These are phyloP conservation scores for Tromatobia lineatoria DNA, from an alignment of 2,888 invertebrate species.

Conservation along the genomic window DNA sequence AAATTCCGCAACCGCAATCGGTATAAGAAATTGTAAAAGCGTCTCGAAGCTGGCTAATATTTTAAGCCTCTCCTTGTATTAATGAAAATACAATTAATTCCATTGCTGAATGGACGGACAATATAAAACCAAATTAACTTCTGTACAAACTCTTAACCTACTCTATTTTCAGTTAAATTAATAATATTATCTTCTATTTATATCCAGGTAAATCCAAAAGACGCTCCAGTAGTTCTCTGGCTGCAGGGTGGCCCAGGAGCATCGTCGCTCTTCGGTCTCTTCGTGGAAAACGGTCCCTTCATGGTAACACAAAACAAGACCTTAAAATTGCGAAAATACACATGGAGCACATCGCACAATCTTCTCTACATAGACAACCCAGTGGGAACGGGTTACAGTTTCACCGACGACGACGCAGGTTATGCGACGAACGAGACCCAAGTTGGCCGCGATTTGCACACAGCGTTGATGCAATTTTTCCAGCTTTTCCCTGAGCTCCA, in stretches of 20 bases:
- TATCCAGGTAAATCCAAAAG: conserved; percentile 85
- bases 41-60: too few species aligned
- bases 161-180: too few species aligned
- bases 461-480: conserved; percentile 93
- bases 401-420: conserved; percentile 91
- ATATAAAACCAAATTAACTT: too few species aligned
- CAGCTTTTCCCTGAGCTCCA: conserved; percentile 92
- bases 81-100: too few species aligned
- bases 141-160: too few species aligned
- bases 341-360: conserved; percentile 93
- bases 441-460: conserved; percentile 93
- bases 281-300: conserved; percentile 94
- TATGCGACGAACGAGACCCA: conserved; percentile 93
- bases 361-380: conserved; percentile 97
- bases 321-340: conserved; percentile 89
- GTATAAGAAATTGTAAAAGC: too few species aligned
- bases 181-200: background rate
- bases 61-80: too few species aligned
- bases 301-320: conserved; percentile 86
- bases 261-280: conserved; percentile 92
- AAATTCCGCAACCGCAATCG: too few species aligned
- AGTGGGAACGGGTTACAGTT: conserved; percentile 97
- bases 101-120: too few species aligned
- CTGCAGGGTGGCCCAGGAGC: conserved; percentile 95
- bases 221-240: conserved; percentile 93